Evolutionary conservation across 23 tunicate genomes (phyloP), one percentile per base, ranked within the genome.

Genomic region (Trididemnum clinides): DNA sequence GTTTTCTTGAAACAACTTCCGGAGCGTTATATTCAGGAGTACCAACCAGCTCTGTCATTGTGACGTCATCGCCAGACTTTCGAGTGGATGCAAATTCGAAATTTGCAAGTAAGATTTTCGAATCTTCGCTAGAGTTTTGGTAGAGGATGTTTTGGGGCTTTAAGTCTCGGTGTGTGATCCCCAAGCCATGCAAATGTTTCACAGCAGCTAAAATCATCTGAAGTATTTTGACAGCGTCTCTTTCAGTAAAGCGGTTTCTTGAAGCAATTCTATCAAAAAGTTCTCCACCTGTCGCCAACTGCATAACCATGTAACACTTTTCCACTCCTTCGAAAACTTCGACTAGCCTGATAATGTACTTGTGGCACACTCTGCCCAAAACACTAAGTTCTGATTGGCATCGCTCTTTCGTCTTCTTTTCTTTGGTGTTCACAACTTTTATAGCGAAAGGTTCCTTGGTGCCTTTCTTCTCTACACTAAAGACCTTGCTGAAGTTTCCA

Each of bases 301-400:
- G 90, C 89, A 90, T 86, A 5, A 73, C 80, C 54, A 73, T 73
- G 29, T 73, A 73, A 20, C 57, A 28, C 57, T 4, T 73, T 20
- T 57, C 57, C 38, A 57, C 29, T 1, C 50, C 84, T 72, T 95
- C 95, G 77, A 89, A 90, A 6, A 95, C 99, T 72, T 95, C 99
- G n/a, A 90, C 83, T 10, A 95, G 89, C 38, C 90, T 95, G 28
- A 95, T 88, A 51, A 95, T 90, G 38, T 86, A 85, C 15, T 77
- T 72, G 66, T 95, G 99, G 20, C 95, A 37, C 23, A 90, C 95
- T 62, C 95, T 38, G 21, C 99, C 63, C 54, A 95, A 32, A 18
- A 95, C 99, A 31, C 84, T 78, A 28, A 95, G 39, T 82, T 95
- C 99, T 19, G 95, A 82, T 23, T 95, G 92, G 54, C 92, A 94